Conservation (phyloP, 2,888 invertebrate genomes). For the Drosophila helvetica region DNA sequence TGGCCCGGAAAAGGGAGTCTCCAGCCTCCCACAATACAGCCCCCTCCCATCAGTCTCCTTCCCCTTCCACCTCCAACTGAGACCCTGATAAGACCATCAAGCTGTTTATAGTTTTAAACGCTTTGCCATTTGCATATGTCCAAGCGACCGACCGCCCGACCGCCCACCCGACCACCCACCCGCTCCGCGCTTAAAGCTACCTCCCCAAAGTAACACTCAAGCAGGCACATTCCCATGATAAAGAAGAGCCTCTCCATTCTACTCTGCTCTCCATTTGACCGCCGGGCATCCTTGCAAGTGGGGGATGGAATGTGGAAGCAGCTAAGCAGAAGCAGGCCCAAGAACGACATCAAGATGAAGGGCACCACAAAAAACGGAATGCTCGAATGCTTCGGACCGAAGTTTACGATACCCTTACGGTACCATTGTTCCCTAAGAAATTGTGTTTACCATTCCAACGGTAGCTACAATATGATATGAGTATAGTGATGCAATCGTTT, state of each 20-base stretch:
- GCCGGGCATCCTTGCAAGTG: slow-evolving; percentile 59
- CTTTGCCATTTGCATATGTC: slow-evolving; percentile 55
- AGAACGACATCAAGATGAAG: slow-evolving; percentile 31
- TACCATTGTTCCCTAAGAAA: neutral
- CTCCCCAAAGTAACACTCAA: slow-evolving; percentile 26
- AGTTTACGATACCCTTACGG: neutral
- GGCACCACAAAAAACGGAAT: neutral
- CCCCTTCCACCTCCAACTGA: neutral
- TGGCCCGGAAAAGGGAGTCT: neutral
- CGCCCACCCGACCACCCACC: too few species aligned
- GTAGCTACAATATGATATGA: too few species aligned
- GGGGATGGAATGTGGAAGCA: slow-evolving; percentile 17
- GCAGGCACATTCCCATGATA: slow-evolving; percentile 73
- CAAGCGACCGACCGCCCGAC: neutral
- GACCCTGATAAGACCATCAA: slow-evolving; percentile 32
- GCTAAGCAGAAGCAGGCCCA: slow-evolving; percentile 17
- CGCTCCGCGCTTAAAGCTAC: neutral
- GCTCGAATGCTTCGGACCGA: neutral
- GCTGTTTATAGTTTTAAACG: slow-evolving; percentile 63
- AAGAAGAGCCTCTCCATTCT: slow-evolving; percentile 54
- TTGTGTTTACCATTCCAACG: too few species aligned
- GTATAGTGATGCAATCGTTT: too few species aligned
- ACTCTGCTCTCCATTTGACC: slow-evolving; percentile 31
- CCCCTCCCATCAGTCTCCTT: neutral
- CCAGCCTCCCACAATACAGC: slow-evolving; percentile 1